phyloP scores from a whole-genome alignment of 2,888 invertebrate species.

The Trichopria drosophilae region DNA sequence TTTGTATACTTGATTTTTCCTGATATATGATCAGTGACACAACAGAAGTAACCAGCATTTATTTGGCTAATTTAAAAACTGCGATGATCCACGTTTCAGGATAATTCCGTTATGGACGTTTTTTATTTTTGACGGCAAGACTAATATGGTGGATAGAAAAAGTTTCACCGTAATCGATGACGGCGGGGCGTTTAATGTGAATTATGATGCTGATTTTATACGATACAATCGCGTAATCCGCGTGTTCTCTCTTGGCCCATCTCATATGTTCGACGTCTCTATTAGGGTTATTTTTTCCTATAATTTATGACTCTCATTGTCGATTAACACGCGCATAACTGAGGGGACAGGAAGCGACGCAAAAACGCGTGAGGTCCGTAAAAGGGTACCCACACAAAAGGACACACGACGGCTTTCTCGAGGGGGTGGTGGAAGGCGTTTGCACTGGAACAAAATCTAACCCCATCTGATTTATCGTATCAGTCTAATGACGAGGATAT shows the following conservation, averaged over 20 bases:
- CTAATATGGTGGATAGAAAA: no score
- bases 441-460: slow-evolving; percentile 28
- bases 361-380: slow-evolving; percentile 50
- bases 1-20: no score
- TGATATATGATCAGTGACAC: no score
- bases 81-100: no score
- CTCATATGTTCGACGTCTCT: slow-evolving; percentile 47
- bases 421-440: slow-evolving; percentile 40
- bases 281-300: slow-evolving; percentile 49
- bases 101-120: no score
- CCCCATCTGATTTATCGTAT: slow-evolving; percentile 54
- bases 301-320: slow-evolving; percentile 58
- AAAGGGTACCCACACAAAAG: slow-evolving; percentile 50
- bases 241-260: slow-evolving; percentile 31
- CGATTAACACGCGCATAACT: slow-evolving; percentile 56
- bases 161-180: no score
- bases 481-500: slow-evolving; percentile 52
- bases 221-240: slow-evolving; percentile 27
- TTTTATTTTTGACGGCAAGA: no score
- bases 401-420: slow-evolving; percentile 31
- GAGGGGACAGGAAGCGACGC: slow-evolving; percentile 37
- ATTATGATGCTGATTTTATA: slow-evolving; percentile 51
- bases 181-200: slow-evolving; percentile 50
- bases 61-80: no score
- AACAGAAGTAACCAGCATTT: no score